These are phyloP conservation scores for Procambarus clarkii DNA, from an alignment of 1,140 invertebrate species.

Conservation along the genomic window DNA sequence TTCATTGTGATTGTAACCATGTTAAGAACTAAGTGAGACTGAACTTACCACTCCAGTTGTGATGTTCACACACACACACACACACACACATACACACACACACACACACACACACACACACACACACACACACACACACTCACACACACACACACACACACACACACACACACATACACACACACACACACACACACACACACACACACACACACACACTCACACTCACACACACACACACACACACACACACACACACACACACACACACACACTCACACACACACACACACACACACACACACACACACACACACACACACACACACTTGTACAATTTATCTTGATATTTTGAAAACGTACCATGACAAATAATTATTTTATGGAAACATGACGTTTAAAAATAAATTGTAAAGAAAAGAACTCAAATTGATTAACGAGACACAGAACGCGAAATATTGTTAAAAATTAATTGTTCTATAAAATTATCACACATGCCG, in stretches of 20 bases:
- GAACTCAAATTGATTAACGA: neutral
- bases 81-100: neutral
- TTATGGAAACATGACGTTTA: neutral
- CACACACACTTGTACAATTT: too few species aligned
- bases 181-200: neutral
- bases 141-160: neutral
- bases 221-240: conserved; percentile 9
- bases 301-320: neutral
- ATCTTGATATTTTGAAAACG: too few species aligned
- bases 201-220: neutral
- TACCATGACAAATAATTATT: too few species aligned
- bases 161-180: conserved; percentile 23
- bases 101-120: neutral
- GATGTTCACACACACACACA: neutral
- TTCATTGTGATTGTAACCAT: too few species aligned
- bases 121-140: neutral
- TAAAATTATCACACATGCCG: too few species aligned
- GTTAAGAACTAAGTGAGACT: too few species aligned
- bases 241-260: neutral
- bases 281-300: conserved; percentile 12
- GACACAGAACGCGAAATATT: too few species aligned
- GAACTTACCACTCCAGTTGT: too few species aligned
- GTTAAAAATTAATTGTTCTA: too few species aligned
- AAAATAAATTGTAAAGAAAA: neutral
- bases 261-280: neutral